Evolutionary conservation across 2,797 vertebrate species (phyloP), one percentile per base, ranked within the genome.

Genomic region (Falco columbarius): DNA sequence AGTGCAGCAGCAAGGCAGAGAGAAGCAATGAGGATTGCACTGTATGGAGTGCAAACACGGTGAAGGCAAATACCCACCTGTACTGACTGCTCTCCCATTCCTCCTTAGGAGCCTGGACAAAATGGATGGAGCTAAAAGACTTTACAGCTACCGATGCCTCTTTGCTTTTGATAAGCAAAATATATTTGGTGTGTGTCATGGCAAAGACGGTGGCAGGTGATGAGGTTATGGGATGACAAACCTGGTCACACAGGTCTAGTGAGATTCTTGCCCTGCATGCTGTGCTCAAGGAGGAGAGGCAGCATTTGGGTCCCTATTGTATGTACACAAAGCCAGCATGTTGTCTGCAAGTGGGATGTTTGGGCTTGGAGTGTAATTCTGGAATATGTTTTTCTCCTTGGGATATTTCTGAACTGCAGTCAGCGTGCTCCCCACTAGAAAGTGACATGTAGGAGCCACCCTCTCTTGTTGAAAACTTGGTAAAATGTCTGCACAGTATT

Each of bases 391-490:
- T 91, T 82, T 72, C 77, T 97, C 90, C 84, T 89, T 94, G 62
- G 79, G 89, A 79, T 81, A 74, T 83, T 96, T 96, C 89, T 96
- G 91, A 87, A 75, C 68, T 89, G 79, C 81, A 93, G 75, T 88
- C 86, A 95, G 77, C 18, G 3, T 89, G 65, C 55, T 93, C 66
- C 71, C 77, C 81, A 72, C 84, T 93, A 95, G 93, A 97, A 97
- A 97, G 94, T 97, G 94, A 86, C 86, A 84, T 81, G 86, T 55
- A 87, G 84, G 72, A 96, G 92, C 80, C 89, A 96, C 68, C 92
- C 86, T 58, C 24, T 83, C 79, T 93, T 93, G 96, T 22, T 97
- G 96, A 96, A 97, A 97, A 93, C 88, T 93, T 87, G 67, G 67
- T 93, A 94, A 77, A 89, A 85, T 0, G 67, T 91, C 92, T 97